A percentile compares a stretch with the other conserved stretches of the same genome.
Conservation (phyloP, 2,113 vertebrate species). For the Muntiacus reevesi region DNA sequence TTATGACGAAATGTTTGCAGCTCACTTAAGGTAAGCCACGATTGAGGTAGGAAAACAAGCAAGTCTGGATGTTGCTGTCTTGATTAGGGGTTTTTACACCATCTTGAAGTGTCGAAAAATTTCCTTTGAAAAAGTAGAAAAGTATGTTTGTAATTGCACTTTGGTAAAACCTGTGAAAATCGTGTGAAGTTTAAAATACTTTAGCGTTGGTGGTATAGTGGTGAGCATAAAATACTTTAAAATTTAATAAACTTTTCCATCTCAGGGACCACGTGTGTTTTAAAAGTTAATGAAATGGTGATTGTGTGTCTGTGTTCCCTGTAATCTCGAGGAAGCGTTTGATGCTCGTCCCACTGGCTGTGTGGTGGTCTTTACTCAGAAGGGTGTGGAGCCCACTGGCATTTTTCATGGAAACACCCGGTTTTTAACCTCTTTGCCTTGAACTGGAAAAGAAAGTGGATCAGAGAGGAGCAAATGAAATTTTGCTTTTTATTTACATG, state of each 20-base stretch:
- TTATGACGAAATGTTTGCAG: conserved; percentile 97
- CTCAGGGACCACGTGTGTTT: background rate
- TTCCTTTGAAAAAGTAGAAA: background rate
- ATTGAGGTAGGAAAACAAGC: background rate
- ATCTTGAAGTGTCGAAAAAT: background rate
- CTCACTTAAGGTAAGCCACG: conserved; percentile 90
- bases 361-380: background rate
- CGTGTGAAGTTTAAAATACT: background rate
- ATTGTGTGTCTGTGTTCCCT: background rate
- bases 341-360: background rate
- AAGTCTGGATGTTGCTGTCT: background rate
- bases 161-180: background rate
- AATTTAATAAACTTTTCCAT: background rate
- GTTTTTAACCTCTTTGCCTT: background rate
- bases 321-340: background rate
- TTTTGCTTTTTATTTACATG: background rate
- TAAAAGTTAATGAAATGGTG: background rate
- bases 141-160: background rate
- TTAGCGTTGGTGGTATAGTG: background rate
- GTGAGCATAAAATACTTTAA: background rate
- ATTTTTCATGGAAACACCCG: background rate
- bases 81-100: background rate
- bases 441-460: background rate
- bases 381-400: background rate
- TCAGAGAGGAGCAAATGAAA: background rate